Base-by-base conservation (phyloP, 2,113 vertebrate species). In the Oryzias celebensis region DNA sequence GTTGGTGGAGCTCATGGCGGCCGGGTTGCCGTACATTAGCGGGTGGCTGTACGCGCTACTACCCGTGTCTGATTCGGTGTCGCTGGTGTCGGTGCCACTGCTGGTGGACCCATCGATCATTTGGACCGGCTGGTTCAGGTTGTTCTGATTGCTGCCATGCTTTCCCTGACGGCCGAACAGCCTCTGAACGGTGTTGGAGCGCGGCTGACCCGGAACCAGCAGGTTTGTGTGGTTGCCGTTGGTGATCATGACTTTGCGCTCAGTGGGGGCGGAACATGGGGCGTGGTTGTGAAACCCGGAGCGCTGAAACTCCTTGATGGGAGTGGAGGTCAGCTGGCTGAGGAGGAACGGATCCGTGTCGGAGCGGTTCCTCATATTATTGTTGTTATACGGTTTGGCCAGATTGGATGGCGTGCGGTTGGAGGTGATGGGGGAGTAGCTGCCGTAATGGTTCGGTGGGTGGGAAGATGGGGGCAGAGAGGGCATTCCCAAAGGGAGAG, bases 341-440 rank as follows among this genome's bases (percentile, higher is more conserved):
- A 97, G 92, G 64, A 97, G 92, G 71, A 96, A 94, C 0, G 94
- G 95, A 50, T 96, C 91, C 0, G 95, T 96, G 23, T 95, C 95
- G 0, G 95, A 96, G 52, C 93, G 94, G 67, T 95, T 95, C 3
- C 87, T 86, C 28, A 76, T 76, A 71, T 85, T 84, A 65, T 87
- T 85, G 76, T 85, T 83, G 61, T 89, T 83, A 0, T 81, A 79
- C 0, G 89, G 82, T 66, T 87, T 92, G 52, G 89, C 85, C 13
- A 88, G 44, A 54, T 68, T 86, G 0, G 87, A 59, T 36, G 75
- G 61, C 0, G 81, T 84, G 4, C 84, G 76, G 59, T 72, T 83
- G 0, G 88, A 85, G 53, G 79, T 73, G 55, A 86, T 65, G 0
- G 94, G 92, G 31, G 94, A 95, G 51, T 87, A 91, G 45, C 78